These are phyloP conservation scores for Pipra filicauda DNA, from an alignment of 2,113 vertebrate genomes.

Conservation along the genomic window DNA sequence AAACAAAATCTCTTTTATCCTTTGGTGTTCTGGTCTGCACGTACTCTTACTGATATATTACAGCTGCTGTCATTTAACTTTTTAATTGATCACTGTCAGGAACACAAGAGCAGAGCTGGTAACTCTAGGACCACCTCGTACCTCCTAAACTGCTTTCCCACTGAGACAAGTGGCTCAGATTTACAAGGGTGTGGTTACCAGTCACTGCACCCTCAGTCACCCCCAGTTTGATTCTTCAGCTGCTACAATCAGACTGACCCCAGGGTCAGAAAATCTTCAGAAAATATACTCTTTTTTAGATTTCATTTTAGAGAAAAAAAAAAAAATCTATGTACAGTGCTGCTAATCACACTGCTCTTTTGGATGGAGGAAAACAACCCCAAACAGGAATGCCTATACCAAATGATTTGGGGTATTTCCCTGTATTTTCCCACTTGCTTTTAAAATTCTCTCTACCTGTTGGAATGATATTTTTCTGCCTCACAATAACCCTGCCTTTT, in stretches of 20 bases:
- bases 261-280: neutral
- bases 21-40: neutral
- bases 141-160: conserved; percentile 75
- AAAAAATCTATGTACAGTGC: neutral
- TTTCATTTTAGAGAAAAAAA: neutral
- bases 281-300: neutral
- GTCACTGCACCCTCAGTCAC: conserved; percentile 37
- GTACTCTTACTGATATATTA: neutral
- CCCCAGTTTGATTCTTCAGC: conserved; percentile 41
- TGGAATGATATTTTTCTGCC: neutral
- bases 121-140: conserved; percentile 66
- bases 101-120: conserved; percentile 53
- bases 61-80: conserved; percentile 4
- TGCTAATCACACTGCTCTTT: neutral
- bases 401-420: neutral
- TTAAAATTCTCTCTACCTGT: neutral
- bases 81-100: conserved; percentile 69
- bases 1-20: neutral
- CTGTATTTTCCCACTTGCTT: neutral
- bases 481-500: neutral
- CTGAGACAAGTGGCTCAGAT: conserved; percentile 50
- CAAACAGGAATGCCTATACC: neutral
- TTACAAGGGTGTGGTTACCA: conserved; percentile 73
- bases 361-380: neutral
- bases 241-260: neutral